Evolutionary conservation across 2,888 invertebrate genomes (phyloP).

Genomic region (Torymus auratus): DNA sequence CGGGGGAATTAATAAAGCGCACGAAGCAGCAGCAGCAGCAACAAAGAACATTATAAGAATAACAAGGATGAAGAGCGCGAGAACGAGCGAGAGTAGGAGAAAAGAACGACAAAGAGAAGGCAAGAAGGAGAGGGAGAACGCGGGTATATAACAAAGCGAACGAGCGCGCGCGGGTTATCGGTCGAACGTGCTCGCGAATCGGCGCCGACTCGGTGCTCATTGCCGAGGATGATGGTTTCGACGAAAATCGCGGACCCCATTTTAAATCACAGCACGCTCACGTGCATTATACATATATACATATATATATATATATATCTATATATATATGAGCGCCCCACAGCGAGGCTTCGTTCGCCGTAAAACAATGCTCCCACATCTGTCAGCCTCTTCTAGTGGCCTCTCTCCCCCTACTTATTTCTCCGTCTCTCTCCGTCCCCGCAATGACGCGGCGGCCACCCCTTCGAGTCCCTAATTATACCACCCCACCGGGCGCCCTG

Average conservation of each 20-base stretch:
- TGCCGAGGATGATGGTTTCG: constrained; percentile 63
- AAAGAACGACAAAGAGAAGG: constrained; percentile 12
- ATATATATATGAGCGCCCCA: constrained; percentile 25
- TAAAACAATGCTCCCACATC: constrained; percentile 78
- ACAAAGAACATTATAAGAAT: background rate
- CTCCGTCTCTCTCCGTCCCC: constrained; percentile 49
- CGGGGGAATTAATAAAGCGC: too few species aligned
- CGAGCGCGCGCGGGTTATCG: constrained; percentile 55
- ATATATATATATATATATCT: too few species aligned
- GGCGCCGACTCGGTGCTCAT: constrained; percentile 62
- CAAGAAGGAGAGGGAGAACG: background rate
- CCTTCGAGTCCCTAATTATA: constrained; percentile 76
- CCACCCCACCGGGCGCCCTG: constrained; percentile 68
- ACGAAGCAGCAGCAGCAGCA: too few species aligned
- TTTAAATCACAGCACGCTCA: constrained; percentile 75
- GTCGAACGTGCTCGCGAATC: constrained; percentile 59
- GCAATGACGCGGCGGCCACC: constrained; percentile 64
- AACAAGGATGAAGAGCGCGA: constrained; percentile 41
- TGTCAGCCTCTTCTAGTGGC: constrained; percentile 75
- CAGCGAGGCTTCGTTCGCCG: constrained; percentile 61
- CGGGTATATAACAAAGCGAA: constrained; percentile 1
- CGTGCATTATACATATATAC: too few species aligned
- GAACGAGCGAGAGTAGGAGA: constrained; percentile 26
- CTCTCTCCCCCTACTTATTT: constrained; percentile 62
- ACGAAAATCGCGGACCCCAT: constrained; percentile 71